Percentiles rank a stretch among this genome's conserved stretches.
Conservation (phyloP, 2,113 vertebrate genomes). For the Muntiacus muntjak region DNA sequence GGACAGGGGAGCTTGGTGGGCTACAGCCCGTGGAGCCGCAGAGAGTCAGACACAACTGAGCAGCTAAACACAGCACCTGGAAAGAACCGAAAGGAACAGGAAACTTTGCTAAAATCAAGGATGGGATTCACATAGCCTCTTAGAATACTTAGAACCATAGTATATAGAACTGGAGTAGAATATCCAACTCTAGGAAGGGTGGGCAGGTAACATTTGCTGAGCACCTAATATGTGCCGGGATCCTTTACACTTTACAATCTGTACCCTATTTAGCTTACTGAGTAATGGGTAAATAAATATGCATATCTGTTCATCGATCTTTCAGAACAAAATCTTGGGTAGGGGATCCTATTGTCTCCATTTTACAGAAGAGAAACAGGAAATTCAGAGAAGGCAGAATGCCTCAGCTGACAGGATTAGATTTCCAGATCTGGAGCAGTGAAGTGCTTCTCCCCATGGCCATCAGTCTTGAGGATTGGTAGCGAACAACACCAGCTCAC, state of each 20-base stretch:
- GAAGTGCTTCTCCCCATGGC: background rate
- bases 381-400: background rate
- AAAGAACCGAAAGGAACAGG: background rate
- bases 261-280: background rate
- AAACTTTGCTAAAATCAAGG: background rate
- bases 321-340: background rate
- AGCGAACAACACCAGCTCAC: background rate
- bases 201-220: background rate
- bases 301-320: background rate
- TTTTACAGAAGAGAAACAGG: background rate
- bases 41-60: background rate
- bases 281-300: background rate
- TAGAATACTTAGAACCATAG: background rate
- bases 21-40: background rate
- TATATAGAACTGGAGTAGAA: background rate
- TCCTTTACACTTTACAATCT: background rate
- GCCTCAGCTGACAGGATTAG: background rate
- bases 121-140: background rate
- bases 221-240: background rate
- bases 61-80: background rate
- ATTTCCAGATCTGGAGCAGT: background rate
- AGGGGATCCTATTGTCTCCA: background rate
- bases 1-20: background rate
- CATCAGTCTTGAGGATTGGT: fast-evolving
- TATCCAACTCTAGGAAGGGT: background rate